These are phyloP conservation scores for Ifrita kowaldi DNA, from an alignment of 2,113 vertebrate species.

Conservation along the genomic window DNA sequence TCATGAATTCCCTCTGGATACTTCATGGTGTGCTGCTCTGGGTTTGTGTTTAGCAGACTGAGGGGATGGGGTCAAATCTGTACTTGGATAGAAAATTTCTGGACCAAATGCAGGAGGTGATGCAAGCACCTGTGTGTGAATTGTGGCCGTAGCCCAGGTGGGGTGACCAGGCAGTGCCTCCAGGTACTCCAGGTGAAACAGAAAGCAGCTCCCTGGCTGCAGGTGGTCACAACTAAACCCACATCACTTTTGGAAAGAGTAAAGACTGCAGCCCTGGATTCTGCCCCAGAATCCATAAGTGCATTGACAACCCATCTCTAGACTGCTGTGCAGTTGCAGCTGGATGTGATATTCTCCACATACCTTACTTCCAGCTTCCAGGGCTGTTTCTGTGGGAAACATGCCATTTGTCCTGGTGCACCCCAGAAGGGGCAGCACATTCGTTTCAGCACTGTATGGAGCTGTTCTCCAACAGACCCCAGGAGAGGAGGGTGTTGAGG, in stretches of 20 bases:
- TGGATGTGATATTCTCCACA: neutral
- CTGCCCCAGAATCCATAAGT: neutral
- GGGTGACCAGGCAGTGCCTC: neutral
- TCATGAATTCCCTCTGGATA: neutral
- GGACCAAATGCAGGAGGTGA: neutral
- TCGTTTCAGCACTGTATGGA: neutral
- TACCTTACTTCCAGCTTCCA: neutral
- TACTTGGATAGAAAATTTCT: neutral
- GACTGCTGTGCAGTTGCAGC: neutral
- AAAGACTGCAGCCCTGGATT: neutral
- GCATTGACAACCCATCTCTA: neutral
- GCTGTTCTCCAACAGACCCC: neutral
- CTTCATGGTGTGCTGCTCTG: neutral
- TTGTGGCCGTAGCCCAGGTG: neutral
- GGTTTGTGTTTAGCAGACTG: neutral
- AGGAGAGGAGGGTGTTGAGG: neutral
- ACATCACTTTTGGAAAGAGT: neutral
- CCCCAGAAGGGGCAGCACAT: neutral
- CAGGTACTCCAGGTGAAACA: neutral
- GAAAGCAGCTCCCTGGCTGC: neutral
- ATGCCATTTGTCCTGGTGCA: neutral
- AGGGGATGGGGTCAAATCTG: neutral
- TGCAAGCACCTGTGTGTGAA: neutral
- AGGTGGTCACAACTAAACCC: neutral
- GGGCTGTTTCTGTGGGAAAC: neutral